Evolutionary conservation across 2,888 invertebrate genomes (phyloP).

Genomic region (Daptonema setosum): DNA sequence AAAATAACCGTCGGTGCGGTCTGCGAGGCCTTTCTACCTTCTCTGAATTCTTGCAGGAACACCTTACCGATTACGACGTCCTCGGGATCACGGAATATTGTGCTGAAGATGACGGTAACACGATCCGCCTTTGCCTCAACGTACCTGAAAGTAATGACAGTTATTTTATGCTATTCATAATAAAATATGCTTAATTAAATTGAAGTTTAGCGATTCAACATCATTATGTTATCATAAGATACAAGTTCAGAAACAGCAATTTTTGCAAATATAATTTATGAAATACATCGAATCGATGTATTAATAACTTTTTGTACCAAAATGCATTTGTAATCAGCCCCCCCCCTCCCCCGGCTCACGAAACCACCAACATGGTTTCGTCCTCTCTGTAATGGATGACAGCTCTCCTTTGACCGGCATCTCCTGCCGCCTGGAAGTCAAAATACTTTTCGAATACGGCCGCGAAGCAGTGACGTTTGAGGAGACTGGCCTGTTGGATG

Average conservation of each 20-base stretch:
- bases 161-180: background rate
- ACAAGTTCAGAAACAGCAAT: too few species aligned
- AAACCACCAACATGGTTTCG: constrained; percentile 78
- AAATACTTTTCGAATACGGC: constrained; percentile 99
- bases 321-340: too few species aligned
- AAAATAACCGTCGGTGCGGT: too few species aligned
- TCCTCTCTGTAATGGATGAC: constrained; percentile 95
- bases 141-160: constrained; percentile 44
- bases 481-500: constrained; percentile 67
- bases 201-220: background rate
- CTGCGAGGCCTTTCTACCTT: constrained; percentile 81
- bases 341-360: too few species aligned
- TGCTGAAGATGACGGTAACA: constrained; percentile 96
- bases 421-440: constrained; percentile 79
- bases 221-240: too few species aligned
- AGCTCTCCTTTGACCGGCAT: constrained; percentile 70
- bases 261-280: too few species aligned
- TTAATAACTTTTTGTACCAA: too few species aligned
- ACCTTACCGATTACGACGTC: constrained; percentile 96
- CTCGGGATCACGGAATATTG: constrained; percentile 90
- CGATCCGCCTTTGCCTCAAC: constrained; percentile 92
- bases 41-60: constrained; percentile 95
- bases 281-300: too few species aligned
- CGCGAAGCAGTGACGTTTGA: constrained; percentile 95
- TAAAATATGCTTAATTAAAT: background rate